Evolutionary conservation across 1,140 invertebrate genomes (phyloP).

Genomic region (Pseudomyrmex dendroicus): DNA sequence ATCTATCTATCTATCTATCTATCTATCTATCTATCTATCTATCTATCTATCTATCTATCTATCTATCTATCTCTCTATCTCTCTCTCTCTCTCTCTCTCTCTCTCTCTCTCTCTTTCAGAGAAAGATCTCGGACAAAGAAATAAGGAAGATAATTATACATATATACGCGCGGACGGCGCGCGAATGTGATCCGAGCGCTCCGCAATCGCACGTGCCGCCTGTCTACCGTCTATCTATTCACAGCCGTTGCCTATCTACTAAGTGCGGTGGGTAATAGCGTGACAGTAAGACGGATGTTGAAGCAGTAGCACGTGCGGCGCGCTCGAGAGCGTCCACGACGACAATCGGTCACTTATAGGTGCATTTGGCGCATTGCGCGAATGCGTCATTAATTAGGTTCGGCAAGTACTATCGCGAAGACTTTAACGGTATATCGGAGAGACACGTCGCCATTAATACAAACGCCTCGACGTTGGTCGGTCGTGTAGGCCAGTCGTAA

Average conservation of each 20-base stretch:
- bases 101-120: too few species aligned
- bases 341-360: slow-evolving; percentile 46
- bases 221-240: slow-evolving; percentile 65
- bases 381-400: slow-evolving; percentile 76
- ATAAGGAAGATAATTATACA: slow-evolving; percentile 66
- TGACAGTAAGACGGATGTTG: slow-evolving; percentile 74
- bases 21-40: too few species aligned
- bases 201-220: slow-evolving; percentile 59
- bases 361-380: slow-evolving; percentile 57
- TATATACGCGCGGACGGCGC: slow-evolving; percentile 39
- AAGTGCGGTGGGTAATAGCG: slow-evolving; percentile 67
- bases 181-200: slow-evolving; percentile 6
- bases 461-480: slow-evolving; percentile 70
- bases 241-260: slow-evolving; percentile 42
- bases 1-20: too few species aligned
- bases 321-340: slow-evolving; percentile 36
- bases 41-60: too few species aligned
- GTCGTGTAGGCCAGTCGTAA: slow-evolving; percentile 58
- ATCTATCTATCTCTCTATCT: too few species aligned
- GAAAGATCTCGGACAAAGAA: not conserved
- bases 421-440: slow-evolving; percentile 76
- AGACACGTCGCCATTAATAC: slow-evolving; percentile 74
- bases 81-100: too few species aligned
- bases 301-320: slow-evolving; percentile 63
- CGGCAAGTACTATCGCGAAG: slow-evolving; percentile 57